These are phyloP conservation scores for Liasis olivaceus DNA, from an alignment of 2,797 vertebrate species.

Conservation along the genomic window DNA sequence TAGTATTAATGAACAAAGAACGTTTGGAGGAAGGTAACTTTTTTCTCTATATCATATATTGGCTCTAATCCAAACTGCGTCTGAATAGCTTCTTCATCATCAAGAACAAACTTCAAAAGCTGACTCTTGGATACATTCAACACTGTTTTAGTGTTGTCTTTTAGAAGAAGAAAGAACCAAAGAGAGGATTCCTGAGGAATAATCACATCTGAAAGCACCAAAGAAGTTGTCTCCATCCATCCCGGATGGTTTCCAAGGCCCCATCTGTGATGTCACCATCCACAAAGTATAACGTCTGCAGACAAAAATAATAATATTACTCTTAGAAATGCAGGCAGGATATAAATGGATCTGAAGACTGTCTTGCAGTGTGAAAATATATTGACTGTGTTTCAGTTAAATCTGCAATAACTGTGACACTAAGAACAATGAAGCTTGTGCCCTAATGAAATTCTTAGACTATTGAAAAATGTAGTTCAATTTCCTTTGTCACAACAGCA, in stretches of 20 bases:
- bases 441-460: slow-evolving; percentile 18
- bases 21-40: too few relatives aligned
- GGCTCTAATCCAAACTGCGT: too few relatives aligned
- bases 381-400: background rate
- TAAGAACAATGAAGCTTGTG: background rate
- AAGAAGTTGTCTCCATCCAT: background rate
- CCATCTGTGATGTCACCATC: background rate
- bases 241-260: background rate
- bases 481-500: slow-evolving; percentile 19
- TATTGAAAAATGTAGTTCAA: background rate
- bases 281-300: background rate
- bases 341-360: background rate
- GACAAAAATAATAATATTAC: background rate
- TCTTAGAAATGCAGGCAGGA: background rate
- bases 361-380: background rate
- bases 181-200: background rate
- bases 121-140: background rate
- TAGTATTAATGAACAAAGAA: too few relatives aligned
- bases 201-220: background rate
- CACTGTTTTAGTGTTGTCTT: background rate
- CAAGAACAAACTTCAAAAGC: background rate
- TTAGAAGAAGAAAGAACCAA: background rate
- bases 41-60: too few relatives aligned
- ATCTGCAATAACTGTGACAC: background rate
- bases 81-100: background rate